Evolutionary conservation across 2,888 invertebrate species (phyloP), one percentile per base, ranked within the genome.

Genomic region (Apotomis betuletana): DNA sequence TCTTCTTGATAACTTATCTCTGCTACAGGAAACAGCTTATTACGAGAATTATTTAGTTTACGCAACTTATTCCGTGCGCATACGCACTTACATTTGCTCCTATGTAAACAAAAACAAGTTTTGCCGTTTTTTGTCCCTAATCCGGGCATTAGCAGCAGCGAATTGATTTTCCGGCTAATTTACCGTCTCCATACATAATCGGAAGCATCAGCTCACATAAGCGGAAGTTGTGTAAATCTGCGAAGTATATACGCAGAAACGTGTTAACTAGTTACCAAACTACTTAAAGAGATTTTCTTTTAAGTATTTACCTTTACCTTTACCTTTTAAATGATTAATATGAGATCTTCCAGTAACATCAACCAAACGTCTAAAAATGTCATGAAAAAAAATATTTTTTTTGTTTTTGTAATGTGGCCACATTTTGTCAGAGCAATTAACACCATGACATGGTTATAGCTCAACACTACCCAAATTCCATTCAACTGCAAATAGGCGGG

Each of bases 101-200:
- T 44, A 55, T 64, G 55, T 55, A 65, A 55, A 44, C 15, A 59
- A 46, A 12, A 13, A 12, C 9, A 27, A 27, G 27, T 52, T 63
- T 27, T 41, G 15, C 38, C 15, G 51, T 52, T 63, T 64, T 49
- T 69, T 57, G 8, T n/a, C 15, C 5, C 58, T 65, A 65, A 70
- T 70, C 70, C 70, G 65, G 59, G 54, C 54, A 52, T 64, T 70
- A 64, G 5, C 38, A 27, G 44, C 41, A 38, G 5, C 36, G 70
- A 70, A 65, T 70, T 46, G 27, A 65, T 70, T 70, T 70, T 65
- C 70, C 60, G 70, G 54, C 46, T 52, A 46, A 46, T 60, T 41
- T 12, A 55, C 15, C 46, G 13, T 36, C 61, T 64, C 10, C 15
- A 12, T 15, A 49, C 65, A 70, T 70, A 65, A 65, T 70, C 70